These are phyloP conservation scores for Shargacucullia verbasci DNA, from an alignment of 2,888 invertebrate species.

Conservation along the genomic window DNA sequence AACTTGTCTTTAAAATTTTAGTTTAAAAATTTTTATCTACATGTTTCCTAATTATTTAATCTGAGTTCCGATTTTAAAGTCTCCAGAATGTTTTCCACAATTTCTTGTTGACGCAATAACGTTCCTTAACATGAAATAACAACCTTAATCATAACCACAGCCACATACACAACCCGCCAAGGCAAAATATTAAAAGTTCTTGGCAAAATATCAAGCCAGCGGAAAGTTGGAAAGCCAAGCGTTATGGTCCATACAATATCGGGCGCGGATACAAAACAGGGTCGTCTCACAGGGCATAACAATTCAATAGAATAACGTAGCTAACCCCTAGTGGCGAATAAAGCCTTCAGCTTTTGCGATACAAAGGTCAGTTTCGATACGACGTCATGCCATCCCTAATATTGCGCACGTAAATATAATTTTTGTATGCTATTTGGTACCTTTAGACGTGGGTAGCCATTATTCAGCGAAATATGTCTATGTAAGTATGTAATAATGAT, in stretches of 20 bases:
- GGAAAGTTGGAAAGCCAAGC: constrained; percentile 47
- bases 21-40: no score
- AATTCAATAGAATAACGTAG: constrained; percentile 66
- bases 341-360: constrained; percentile 52
- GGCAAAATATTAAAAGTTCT: constrained; percentile 54
- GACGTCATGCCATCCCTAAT: constrained; percentile 48
- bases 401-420: constrained; percentile 42
- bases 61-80: neutral
- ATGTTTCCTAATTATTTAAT: neutral
- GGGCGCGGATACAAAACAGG: constrained; percentile 55
- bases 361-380: constrained; percentile 57
- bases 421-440: constrained; percentile 18
- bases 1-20: no score
- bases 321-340: constrained; percentile 54
- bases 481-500: constrained; percentile 6
- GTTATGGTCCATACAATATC: constrained; percentile 53
- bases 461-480: constrained; percentile 27
- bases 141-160: constrained; percentile 13
- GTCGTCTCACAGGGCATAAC: constrained; percentile 58
- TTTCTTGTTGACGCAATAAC: neutral
- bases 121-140: constrained; percentile 15
- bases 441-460: constrained; percentile 23
- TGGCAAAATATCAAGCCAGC: constrained; percentile 54
- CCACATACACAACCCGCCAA: constrained; percentile 20
- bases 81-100: neutral